Base-by-base conservation (phyloP, 2,888 invertebrate genomes). In the Drepana falcataria region DNA sequence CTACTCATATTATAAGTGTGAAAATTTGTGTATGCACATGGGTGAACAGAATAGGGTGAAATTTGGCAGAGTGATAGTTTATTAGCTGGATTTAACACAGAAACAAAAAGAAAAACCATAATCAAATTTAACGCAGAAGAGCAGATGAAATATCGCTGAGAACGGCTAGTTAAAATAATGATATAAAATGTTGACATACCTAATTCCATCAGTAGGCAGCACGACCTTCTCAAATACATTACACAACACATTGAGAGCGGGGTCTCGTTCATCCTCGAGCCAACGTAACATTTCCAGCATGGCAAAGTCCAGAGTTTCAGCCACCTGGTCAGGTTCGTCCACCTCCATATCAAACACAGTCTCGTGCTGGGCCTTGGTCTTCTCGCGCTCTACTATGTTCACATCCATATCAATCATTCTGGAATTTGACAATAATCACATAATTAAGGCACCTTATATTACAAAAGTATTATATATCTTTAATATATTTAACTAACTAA, bases 161-260 rank as follows among this genome's bases (percentile, higher is more conserved):
- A 21, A 21, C 21, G 21, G 21, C 21, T 21, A 21, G 21, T 21
- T 21, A 21, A 37, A 37, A 37, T 4, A 37, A 5, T 37, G 5
- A 3, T 4, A 48, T 35, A 37, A 0, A 40, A 48, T n/a, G 35
- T 35, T 33, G 37, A 61, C 69, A 69, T 59, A 91, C 91, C 83
- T 84, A 47, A 95, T 95, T 37, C 95, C 96, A 81, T 97, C 94
- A 0, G 97, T 97, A 0, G 96, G 95, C 57, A 98, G 83, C 62
- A 98, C 93, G 47, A 96, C 91, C 70, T 93, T 93, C 68, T 98
- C 96, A 81, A 98, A 98, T 2, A 94, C 92, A 59, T 87, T 87
- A 58, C 96, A 86, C 53, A 93, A 69, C 7, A 91, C 83, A 74
- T 94, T 93, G 6, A 94, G 87, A 48, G 91, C 91, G 0, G 93